Percentiles rank a stretch among this genome's conserved stretches.
These are phyloP conservation scores for Bombus picipes DNA, from an alignment of 1,140 invertebrate species.

Conservation along the genomic window DNA sequence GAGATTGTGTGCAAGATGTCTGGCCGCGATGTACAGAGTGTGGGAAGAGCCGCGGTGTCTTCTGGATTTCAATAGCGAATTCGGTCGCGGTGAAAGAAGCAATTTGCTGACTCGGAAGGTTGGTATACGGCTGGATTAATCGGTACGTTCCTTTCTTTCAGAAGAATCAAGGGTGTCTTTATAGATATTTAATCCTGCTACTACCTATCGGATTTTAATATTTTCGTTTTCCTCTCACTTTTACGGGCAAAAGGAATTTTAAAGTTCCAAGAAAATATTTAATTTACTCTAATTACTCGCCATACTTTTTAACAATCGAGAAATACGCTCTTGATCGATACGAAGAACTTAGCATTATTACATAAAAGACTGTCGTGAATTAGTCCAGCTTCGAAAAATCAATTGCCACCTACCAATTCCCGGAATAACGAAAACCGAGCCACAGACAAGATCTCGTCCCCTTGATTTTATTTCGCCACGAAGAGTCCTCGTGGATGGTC, in stretches of 20 bases:
- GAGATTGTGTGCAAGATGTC: too few relatives aligned
- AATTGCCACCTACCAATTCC: not conserved
- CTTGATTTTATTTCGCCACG: constrained; percentile 12
- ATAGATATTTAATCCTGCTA: not conserved
- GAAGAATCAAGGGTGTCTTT: not conserved
- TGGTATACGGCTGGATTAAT: not conserved
- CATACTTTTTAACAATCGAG: too few relatives aligned
- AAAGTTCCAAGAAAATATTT: not conserved
- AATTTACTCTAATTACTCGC: not conserved
- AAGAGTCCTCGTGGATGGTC: not conserved
- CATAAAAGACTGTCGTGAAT: not conserved
- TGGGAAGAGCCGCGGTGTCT: not conserved
- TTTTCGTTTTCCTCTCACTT: not conserved
- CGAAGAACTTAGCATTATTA: too few relatives aligned
- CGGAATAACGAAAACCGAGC: not conserved
- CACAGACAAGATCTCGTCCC: not conserved
- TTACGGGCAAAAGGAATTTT: not conserved
- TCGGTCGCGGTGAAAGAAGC: not conserved
- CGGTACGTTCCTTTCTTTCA: not conserved
- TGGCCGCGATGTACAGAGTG: too few relatives aligned
- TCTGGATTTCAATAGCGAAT: not conserved
- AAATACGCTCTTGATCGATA: too few relatives aligned
- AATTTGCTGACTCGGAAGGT: not conserved
- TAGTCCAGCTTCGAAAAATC: not conserved
- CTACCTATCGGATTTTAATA: not conserved